Evolutionary conservation across 2,797 vertebrate genomes (phyloP), one percentile per base, ranked within the genome.

Genomic region (Spondyliosoma cantharus): DNA sequence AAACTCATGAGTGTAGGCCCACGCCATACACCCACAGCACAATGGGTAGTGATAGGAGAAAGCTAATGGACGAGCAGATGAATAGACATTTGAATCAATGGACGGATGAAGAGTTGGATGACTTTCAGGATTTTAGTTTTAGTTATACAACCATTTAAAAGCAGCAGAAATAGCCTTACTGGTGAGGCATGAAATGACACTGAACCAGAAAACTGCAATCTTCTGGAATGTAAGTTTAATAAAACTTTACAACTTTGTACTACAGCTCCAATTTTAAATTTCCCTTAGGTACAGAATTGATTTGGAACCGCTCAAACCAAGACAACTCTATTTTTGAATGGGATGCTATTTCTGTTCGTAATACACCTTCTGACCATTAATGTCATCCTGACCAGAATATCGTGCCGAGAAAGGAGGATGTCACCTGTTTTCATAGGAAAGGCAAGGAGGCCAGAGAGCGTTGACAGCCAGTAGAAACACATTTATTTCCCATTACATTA

Each of bases 1-100:
- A 83, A 85, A 81, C 84, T 85, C 64, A 60, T 76, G 71, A 85
- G 80, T 74, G 87, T 85, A 84, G 61, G 85, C 87, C 89, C 81
- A 89, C 86, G 62, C 83, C 56, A 3, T 43, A 76, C 90, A 72
- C 88, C 86, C 91, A 90, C 89, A 54, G 53, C 82, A 86, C 74
- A 72, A 70, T 72, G 80, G 61, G 66, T 5, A 77, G 83, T 2
- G 56, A 66, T 85, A 88, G 75, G 53, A 70, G 57, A 76, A 62
- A 77, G 86, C 83, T 86, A 88, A 89, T 90, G 85, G 85, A 84
- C 1, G 7, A 86, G 29, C 76, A 62, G 73, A 87, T 53, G 78
- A 90, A 79, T 65, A 64, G 78, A 81, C 37, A 24, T 76, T 80
- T 69, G 70, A 85, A 86, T 87, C 78, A 77, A 86, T 83, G 78